phyloP scores from a whole-genome alignment of 2,888 invertebrate species.

The Chrysolina oricalcia region DNA sequence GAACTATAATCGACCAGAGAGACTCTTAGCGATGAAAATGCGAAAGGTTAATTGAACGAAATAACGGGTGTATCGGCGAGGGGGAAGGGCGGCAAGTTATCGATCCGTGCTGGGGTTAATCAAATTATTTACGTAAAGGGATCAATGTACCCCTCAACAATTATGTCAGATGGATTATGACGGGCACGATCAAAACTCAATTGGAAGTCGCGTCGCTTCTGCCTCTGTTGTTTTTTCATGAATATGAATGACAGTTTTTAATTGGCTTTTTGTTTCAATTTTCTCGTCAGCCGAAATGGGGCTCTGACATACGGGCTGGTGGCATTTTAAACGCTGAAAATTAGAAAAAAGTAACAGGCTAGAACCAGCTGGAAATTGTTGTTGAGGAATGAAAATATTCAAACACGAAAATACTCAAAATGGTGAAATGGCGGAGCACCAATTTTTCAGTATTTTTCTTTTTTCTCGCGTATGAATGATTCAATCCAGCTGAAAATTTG shows the following conservation, averaged over 20 bases:
- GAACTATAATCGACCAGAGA: slow-evolving; percentile 5
- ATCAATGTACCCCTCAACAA: neutral
- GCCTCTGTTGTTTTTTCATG: neutral
- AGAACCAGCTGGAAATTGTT: too few species aligned
- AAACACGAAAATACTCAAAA: too few species aligned
- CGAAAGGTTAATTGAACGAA: slow-evolving; percentile 15
- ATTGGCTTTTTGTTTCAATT: neutral
- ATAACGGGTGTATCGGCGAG: neutral
- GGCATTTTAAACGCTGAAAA: too few species aligned
- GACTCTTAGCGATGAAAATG: neutral
- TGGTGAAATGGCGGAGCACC: too few species aligned
- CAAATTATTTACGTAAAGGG: neutral
- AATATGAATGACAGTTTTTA: neutral
- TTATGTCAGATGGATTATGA: neutral
- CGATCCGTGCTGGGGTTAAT: neutral
- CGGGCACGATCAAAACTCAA: neutral
- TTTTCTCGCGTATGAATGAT: too few species aligned
- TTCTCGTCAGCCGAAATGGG: too few species aligned
- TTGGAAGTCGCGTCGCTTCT: neutral
- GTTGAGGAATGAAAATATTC: too few species aligned
- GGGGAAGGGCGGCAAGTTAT: neutral
- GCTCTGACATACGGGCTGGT: too few species aligned
- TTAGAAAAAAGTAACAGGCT: too few species aligned
- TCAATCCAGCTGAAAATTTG: too few species aligned
- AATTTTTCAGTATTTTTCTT: too few species aligned